A percentile compares a stretch with the other conserved stretches of the same genome.
Evolutionary conservation across 2,113 vertebrate species (phyloP).

Genomic region (Jaculus jaculus): DNA sequence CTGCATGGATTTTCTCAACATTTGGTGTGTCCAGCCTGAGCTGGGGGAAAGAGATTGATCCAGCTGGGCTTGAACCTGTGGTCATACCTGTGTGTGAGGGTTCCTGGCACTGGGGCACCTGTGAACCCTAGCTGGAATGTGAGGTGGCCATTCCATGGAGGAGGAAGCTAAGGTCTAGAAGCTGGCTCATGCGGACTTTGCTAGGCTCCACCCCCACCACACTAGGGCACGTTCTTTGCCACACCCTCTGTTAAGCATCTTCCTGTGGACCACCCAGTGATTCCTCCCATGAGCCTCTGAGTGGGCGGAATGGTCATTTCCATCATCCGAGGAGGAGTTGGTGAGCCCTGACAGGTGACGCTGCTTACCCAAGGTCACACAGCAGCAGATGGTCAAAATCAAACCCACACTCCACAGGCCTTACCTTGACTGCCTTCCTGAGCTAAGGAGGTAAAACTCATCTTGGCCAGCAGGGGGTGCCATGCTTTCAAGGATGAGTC

Average conservation of each 20-base stretch:
- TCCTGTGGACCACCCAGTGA: not conserved
- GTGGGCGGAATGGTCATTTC: not conserved
- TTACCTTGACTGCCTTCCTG: fast-evolving
- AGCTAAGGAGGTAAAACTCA: not conserved
- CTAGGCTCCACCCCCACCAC: too few relatives aligned
- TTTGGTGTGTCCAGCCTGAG: not conserved
- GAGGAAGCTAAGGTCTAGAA: not conserved
- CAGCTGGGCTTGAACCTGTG: not conserved
- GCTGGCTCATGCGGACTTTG: not conserved
- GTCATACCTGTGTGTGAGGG: fast-evolving
- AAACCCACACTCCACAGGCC: not conserved
- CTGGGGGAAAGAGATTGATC: not conserved
- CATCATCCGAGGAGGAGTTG: not conserved
- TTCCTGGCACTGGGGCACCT: not conserved
- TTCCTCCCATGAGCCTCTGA: not conserved
- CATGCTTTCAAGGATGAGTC: not conserved
- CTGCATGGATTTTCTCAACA: not conserved
- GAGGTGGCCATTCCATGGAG: not conserved
- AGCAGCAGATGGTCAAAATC: not conserved
- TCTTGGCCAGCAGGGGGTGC: slow-evolving; percentile 60
- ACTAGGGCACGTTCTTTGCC: too few relatives aligned
- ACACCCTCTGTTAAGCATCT: not conserved
- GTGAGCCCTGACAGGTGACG: not conserved
- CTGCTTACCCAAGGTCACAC: not conserved
- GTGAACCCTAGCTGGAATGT: not conserved